Evolutionary conservation across 2,888 invertebrate species (phyloP).

Genomic region (Branchipolynoe longqiensis): DNA sequence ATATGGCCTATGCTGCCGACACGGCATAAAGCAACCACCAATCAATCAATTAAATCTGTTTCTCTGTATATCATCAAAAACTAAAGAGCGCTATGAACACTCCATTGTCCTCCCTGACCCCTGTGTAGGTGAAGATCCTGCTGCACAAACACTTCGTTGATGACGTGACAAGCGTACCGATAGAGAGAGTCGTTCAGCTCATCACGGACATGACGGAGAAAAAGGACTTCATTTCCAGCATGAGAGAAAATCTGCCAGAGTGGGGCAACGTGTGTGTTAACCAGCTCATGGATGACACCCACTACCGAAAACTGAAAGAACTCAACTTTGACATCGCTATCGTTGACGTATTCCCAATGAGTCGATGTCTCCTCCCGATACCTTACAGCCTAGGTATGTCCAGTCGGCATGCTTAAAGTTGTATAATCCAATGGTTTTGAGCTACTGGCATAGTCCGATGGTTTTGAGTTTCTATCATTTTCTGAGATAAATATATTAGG

Average conservation of each 20-base stretch:
- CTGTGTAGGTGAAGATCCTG: not conserved
- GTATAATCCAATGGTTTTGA: no score
- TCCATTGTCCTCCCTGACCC: not conserved
- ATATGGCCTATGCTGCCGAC: no score
- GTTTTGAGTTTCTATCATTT: no score
- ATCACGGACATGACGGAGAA: not conserved
- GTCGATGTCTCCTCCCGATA: not conserved
- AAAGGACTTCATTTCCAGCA: not conserved
- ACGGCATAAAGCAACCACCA: no score
- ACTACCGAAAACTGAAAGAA: not conserved
- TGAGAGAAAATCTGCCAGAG: not conserved
- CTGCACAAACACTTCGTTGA: not conserved
- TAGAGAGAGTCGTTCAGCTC: not conserved
- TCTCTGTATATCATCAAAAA: no score
- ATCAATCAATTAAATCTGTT: no score
- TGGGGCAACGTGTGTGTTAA: constrained; percentile 13
- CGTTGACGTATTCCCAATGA: constrained; percentile 11
- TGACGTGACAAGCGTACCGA: not conserved
- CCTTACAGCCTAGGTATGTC: constrained; percentile 13
- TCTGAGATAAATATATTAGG: no score
- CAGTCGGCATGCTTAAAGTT: no score
- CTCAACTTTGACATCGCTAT: constrained; percentile 19
- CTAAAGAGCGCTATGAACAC: no score
- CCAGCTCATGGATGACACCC: not conserved
- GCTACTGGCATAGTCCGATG: no score